Percentiles rank a stretch among this genome's conserved stretches.
Evolutionary conservation across 2,113 vertebrate genomes (phyloP).

Genomic region (Paraplagusia blochii): DNA sequence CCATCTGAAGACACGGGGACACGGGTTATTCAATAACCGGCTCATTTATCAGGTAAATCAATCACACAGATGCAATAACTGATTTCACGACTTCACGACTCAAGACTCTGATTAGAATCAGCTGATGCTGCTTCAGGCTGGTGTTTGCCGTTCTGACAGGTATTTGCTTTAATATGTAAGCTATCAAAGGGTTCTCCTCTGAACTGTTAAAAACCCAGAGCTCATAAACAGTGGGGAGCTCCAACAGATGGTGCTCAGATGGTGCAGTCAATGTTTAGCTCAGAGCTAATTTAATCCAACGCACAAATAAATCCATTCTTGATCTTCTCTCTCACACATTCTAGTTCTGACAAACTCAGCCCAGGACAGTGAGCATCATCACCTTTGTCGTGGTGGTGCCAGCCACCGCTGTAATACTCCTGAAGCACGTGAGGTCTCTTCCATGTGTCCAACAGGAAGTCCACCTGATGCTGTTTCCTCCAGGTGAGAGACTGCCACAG

Average conservation of each 20-base stretch:
- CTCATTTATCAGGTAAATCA: not conserved
- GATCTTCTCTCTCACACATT: not conserved
- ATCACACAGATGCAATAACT: not conserved
- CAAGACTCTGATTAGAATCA: not conserved
- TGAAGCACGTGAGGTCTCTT: slow-evolving; percentile 85
- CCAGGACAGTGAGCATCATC: not conserved
- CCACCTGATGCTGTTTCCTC: slow-evolving; percentile 95
- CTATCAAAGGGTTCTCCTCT: slow-evolving; percentile 10
- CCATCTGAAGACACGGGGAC: slow-evolving; percentile 76
- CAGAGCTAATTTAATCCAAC: slow-evolving; percentile 14
- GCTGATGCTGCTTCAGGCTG: not conserved
- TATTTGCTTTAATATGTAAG: not conserved
- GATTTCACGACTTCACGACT: not conserved
- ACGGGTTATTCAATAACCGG: not conserved
- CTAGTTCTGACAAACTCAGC: not conserved
- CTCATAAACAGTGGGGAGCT: slow-evolving; percentile 15
- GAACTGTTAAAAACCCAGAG: slow-evolving; percentile 21
- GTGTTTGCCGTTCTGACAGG: not conserved
- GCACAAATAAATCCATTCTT: not conserved
- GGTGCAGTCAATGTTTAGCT: slow-evolving; percentile 41
- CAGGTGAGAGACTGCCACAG: slow-evolving; percentile 92
- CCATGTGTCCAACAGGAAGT: slow-evolving; percentile 92
- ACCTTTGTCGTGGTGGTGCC: slow-evolving; percentile 96
- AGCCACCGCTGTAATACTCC: slow-evolving; percentile 90
- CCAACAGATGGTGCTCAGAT: slow-evolving; percentile 28